Percentiles rank a stretch among this genome's conserved stretches.
Conservation (phyloP, 2,113 vertebrate species). For the Pterocles gutturalis region DNA sequence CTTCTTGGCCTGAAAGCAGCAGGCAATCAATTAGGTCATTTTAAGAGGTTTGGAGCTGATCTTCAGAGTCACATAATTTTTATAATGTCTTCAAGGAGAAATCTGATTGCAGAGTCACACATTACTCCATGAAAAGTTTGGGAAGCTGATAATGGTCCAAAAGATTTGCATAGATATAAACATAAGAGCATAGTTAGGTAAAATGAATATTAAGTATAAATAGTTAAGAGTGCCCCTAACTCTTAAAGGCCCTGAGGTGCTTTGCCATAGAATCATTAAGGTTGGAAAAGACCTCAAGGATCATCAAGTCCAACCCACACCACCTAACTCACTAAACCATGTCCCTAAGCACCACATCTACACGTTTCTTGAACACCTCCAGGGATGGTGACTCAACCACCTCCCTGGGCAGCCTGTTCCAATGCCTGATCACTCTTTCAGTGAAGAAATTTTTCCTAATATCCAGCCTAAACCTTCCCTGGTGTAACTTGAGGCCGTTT, state of each 20-base stretch:
- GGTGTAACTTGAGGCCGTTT: no score
- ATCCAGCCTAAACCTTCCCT: no score
- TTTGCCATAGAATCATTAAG: no score
- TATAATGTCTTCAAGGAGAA: not conserved
- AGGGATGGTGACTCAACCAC: no score
- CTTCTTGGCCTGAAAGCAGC: fast-evolving
- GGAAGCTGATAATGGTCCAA: not conserved
- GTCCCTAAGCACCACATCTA: no score
- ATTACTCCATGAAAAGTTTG: not conserved
- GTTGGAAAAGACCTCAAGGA: no score
- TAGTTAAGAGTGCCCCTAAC: not conserved
- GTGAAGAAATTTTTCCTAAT: no score
- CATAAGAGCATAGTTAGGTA: not conserved
- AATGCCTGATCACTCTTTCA: no score
- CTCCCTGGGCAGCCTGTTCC: no score
- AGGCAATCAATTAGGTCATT: not conserved
- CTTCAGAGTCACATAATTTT: not conserved
- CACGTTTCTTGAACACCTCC: no score
- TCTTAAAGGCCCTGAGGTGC: not conserved
- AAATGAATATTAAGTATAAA: not conserved
- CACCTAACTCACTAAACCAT: no score
- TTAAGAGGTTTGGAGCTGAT: not conserved
- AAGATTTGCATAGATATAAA: not conserved
- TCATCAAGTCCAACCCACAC: no score
- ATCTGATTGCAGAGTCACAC: fast-evolving